Evolutionary conservation across 2,113 vertebrate species (phyloP).

Genomic region (Sceloporus tristichus): DNA sequence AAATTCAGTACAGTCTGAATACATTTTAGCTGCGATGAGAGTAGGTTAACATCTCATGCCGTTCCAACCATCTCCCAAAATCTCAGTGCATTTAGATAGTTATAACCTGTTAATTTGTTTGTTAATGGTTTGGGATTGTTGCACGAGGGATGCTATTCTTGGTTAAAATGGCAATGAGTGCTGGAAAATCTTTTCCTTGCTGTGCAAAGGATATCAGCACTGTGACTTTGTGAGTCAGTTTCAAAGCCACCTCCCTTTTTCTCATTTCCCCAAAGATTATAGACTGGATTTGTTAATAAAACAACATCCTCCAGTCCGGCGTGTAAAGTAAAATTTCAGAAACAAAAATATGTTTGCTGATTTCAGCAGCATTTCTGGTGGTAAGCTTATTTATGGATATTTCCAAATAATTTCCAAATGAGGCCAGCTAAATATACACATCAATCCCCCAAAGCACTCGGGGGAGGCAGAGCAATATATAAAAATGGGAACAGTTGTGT

Average conservation of each 20-base stretch:
- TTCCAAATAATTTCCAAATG: too few relatives aligned
- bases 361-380: not conserved
- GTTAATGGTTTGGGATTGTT: conserved; percentile 73
- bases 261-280: not conserved
- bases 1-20: conserved; percentile 71
- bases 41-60: conserved; percentile 76
- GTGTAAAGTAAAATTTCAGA: not conserved
- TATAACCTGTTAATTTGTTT: conserved; percentile 71
- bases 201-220: too few relatives aligned
- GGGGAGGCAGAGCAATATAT: too few relatives aligned
- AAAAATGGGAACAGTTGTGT: too few relatives aligned
- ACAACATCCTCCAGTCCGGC: not conserved
- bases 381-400: too few relatives aligned
- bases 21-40: conserved; percentile 72
- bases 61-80: conserved; percentile 54
- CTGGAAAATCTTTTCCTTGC: not conserved
- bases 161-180: not conserved
- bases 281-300: not conserved
- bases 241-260: not conserved
- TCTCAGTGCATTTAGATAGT: conserved; percentile 63
- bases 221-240: not conserved
- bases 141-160: conserved; percentile 40
- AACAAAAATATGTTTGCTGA: not conserved
- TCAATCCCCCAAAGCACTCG: too few relatives aligned
- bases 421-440: too few relatives aligned